A percentile compares a stretch with the other conserved stretches of the same genome.
phyloP scores from a whole-genome alignment of 2,797 vertebrate species.

The Sus cebifrons region DNA sequence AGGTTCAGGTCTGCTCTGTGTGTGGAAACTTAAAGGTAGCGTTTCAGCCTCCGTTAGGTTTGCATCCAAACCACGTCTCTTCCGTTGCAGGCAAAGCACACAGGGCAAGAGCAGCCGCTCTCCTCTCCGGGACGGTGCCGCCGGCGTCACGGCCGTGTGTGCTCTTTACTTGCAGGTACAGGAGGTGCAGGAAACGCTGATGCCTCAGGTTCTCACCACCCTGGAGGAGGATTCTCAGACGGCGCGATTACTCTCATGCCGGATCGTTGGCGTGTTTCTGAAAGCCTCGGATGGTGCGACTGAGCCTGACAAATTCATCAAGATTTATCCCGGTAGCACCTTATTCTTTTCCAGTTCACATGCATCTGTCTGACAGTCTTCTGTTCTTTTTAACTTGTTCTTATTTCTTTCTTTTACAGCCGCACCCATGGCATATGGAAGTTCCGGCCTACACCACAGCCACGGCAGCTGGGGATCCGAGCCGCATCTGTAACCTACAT shows the following conservation, averaged over 20 bases:
- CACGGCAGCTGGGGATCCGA: too few relatives aligned
- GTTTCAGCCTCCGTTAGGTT: too few relatives aligned
- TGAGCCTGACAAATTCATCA: constrained; percentile 92
- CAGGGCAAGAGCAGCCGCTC: accelerated
- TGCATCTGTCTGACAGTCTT: too few relatives aligned
- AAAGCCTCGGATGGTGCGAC: constrained; percentile 87
- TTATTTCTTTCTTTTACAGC: too few relatives aligned
- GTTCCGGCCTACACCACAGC: too few relatives aligned
- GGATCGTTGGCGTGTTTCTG: constrained; percentile 90
- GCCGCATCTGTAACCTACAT: too few relatives aligned
- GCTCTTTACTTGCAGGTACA: constrained; percentile 89
- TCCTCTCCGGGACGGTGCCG: accelerated
- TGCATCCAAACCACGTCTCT: too few relatives aligned
- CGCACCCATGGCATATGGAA: too few relatives aligned
- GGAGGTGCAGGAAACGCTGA: constrained; percentile 90
- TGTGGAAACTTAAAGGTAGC: not conserved
- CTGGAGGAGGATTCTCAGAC: constrained; percentile 96
- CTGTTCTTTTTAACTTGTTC: too few relatives aligned
- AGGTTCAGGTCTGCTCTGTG: not conserved
- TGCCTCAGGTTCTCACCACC: constrained; percentile 91
- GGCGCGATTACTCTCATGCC: constrained; percentile 93
- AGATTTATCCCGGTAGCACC: constrained; percentile 94
- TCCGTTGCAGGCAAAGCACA: accelerated
- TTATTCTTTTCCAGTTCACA: accelerated
- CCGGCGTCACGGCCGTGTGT: not conserved